phyloP scores from a whole-genome alignment of 2,113 vertebrate genomes.

The cat (Felis catus) region F.catus_Fca126_mat1.0 CM031423.1:51750001-51750500 shows the following conservation, averaged over 20 bases:
- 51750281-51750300: not conserved
- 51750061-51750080: not conserved
- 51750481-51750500: not conserved
- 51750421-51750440: not conserved
- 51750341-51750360: not conserved
- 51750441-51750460: not conserved
- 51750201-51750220: not conserved
- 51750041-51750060: not conserved
- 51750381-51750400: not conserved
- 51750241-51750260: not conserved
- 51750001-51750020: not conserved
- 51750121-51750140: not conserved
- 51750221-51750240: not conserved
- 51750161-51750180: not conserved
- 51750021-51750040: not conserved
- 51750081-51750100: not conserved
- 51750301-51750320: not conserved
- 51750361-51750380: not conserved
- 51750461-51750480: not conserved
- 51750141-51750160: not conserved
- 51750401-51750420: not conserved
- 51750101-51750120: not conserved
- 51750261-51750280: not conserved
- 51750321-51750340: not conserved
- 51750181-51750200: not conserved